Conservation (phyloP, 2,888 invertebrate species). For the Cistogaster globosa region DNA sequence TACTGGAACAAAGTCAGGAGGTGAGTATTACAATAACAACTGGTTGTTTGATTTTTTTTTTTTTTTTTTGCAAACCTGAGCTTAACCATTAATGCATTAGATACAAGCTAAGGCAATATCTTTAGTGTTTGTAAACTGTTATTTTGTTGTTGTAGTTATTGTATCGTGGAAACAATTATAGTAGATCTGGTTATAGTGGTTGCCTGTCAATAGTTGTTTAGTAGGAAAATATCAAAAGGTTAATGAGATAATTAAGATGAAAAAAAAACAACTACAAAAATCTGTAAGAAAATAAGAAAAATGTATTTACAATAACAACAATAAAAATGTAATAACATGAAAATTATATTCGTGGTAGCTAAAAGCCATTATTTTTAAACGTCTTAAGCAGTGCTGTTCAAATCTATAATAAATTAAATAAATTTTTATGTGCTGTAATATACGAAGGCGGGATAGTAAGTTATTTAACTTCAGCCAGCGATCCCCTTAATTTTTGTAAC, state of each 20-base stretch:
- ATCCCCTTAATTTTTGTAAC: no score
- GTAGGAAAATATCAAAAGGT: slow-evolving; percentile 69
- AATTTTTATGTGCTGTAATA: background rate
- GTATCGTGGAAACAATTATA: slow-evolving; percentile 40
- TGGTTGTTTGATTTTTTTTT: background rate
- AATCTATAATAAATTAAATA: background rate
- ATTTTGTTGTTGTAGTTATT: background rate
- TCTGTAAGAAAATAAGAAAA: background rate
- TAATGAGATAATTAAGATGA: slow-evolving; percentile 71
- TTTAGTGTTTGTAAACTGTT: background rate
- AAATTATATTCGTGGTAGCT: slow-evolving; percentile 43
- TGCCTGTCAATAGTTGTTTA: slow-evolving; percentile 62
- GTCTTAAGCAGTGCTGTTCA: slow-evolving; percentile 41
- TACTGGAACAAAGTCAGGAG: slow-evolving; percentile 82
- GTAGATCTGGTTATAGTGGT: slow-evolving; percentile 25
- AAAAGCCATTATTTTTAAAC: slow-evolving; percentile 45
- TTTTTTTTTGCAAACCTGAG: background rate
- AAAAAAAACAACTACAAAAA: slow-evolving; percentile 55
- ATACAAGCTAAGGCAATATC: slow-evolving; percentile 5
- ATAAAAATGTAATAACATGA: slow-evolving; percentile 25
- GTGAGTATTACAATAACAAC: slow-evolving; percentile 74
- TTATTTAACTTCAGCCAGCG: no score
- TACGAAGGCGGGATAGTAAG: no score
- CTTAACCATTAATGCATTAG: background rate
- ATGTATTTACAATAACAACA: slow-evolving; percentile 36